These are phyloP conservation scores for Tipula confusa DNA, from an alignment of 2,888 invertebrate species.

Conservation along the genomic window DNA sequence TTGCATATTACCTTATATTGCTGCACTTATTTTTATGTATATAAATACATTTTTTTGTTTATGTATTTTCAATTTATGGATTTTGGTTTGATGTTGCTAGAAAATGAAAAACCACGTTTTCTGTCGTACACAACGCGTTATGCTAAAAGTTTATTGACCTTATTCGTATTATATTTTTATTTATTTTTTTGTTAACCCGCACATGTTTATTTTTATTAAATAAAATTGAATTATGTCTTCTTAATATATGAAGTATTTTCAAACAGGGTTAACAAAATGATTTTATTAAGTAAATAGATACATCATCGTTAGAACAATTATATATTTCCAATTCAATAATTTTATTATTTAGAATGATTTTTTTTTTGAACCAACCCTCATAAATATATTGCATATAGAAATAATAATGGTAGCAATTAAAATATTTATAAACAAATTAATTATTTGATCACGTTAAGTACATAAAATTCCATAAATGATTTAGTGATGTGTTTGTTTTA, in stretches of 20 bases:
- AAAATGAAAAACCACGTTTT: slow-evolving; percentile 14
- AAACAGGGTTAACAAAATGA: background rate
- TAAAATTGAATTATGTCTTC: background rate
- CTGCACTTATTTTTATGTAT: background rate
- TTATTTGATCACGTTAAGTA: background rate
- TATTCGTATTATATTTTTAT: background rate
- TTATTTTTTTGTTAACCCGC: background rate
- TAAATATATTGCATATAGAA: no score
- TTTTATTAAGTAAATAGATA: background rate
- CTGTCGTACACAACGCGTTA: background rate
- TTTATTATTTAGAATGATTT: background rate
- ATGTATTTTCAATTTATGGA: background rate
- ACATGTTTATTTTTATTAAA: background rate
- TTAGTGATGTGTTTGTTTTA: background rate
- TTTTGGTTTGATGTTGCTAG: background rate
- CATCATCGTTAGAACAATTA: background rate
- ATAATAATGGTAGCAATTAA: background rate
- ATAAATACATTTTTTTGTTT: no score
- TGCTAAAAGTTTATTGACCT: background rate
- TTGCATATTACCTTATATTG: background rate
- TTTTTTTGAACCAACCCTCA: background rate
- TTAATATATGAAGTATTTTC: background rate
- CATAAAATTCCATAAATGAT: background rate
- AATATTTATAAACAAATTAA: background rate
- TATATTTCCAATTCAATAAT: background rate